phyloP scores from a whole-genome alignment of 2,888 invertebrate genomes.

The Apamea epomidion region DNA sequence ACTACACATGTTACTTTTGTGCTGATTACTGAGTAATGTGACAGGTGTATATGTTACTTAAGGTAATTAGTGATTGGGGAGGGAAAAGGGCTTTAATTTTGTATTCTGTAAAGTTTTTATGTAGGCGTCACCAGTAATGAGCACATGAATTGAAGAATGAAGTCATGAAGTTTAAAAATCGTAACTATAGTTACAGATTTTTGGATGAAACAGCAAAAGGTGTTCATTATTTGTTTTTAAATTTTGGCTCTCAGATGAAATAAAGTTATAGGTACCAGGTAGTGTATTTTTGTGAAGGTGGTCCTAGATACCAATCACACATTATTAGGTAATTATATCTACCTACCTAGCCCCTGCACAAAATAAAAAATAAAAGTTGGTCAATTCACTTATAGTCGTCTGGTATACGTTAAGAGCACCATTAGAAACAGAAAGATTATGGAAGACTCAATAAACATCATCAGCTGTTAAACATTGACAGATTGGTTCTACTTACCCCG shows the following conservation, averaged over 20 bases:
- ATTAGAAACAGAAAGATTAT: not conserved
- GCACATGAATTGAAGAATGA: not conserved
- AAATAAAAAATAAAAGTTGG: not conserved
- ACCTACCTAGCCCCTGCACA: not conserved
- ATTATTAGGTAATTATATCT: not conserved
- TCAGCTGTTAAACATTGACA: conserved; percentile 16
- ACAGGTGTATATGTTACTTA: conserved; percentile 42
- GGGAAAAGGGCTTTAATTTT: not conserved
- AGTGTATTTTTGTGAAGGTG: not conserved
- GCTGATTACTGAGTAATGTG: conserved; percentile 63
- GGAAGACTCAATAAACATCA: not conserved
- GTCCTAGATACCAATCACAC: not conserved
- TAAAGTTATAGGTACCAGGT: not conserved
- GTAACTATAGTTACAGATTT: not conserved
- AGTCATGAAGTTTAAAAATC: no score
- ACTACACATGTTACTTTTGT: conserved; percentile 49
- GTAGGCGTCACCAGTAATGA: not conserved
- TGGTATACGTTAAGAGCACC: not conserved
- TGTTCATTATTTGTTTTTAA: not conserved
- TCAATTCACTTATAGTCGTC: not conserved
- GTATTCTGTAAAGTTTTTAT: not conserved
- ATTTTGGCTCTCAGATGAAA: not conserved
- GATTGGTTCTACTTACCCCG: not conserved
- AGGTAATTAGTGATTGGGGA: conserved; percentile 30
- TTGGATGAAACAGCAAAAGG: not conserved